phyloP scores from a whole-genome alignment of 2,888 invertebrate species.

The Aphrophora alni region DNA sequence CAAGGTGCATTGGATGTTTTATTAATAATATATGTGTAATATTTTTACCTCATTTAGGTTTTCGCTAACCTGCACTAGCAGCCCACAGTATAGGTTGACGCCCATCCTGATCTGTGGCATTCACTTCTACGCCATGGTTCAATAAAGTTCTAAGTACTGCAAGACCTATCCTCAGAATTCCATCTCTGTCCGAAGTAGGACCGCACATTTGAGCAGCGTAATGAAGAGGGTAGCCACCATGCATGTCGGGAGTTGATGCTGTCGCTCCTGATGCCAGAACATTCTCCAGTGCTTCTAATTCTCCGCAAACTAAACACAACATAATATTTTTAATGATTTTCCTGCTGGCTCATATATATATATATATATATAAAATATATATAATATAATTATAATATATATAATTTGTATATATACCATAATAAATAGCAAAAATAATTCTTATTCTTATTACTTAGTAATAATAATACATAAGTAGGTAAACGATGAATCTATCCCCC shows the following conservation, averaged over 20 bases:
- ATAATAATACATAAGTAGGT: too few relatives aligned
- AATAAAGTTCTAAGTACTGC: conserved; percentile 82
- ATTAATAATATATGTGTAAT: too few relatives aligned
- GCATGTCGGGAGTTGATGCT: conserved; percentile 87
- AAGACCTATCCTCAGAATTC: conserved; percentile 65
- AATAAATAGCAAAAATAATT: too few relatives aligned
- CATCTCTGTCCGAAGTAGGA: conserved; percentile 70
- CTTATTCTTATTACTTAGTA: too few relatives aligned
- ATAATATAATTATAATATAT: too few relatives aligned
- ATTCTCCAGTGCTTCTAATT: conserved; percentile 84
- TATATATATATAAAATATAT: too few relatives aligned
- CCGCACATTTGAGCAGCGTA: conserved; percentile 98
- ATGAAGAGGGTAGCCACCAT: conserved; percentile 94
- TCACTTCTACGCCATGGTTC: conserved; percentile 77
- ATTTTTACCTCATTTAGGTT: too few relatives aligned
- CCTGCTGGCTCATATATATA: too few relatives aligned
- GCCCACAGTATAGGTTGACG: conserved; percentile 97
- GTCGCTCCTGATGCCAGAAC: conserved; percentile 87
- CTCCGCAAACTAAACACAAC: conserved; percentile 88
- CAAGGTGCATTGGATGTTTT: too few relatives aligned
- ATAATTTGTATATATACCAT: too few relatives aligned
- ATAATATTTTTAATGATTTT: too few relatives aligned
- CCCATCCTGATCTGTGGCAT: conserved; percentile 90
- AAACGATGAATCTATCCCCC: too few relatives aligned
- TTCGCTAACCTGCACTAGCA: conserved; percentile 79